Evolutionary conservation across 2,797 vertebrate genomes (phyloP).

Genomic region (Capromys pilorides): DNA sequence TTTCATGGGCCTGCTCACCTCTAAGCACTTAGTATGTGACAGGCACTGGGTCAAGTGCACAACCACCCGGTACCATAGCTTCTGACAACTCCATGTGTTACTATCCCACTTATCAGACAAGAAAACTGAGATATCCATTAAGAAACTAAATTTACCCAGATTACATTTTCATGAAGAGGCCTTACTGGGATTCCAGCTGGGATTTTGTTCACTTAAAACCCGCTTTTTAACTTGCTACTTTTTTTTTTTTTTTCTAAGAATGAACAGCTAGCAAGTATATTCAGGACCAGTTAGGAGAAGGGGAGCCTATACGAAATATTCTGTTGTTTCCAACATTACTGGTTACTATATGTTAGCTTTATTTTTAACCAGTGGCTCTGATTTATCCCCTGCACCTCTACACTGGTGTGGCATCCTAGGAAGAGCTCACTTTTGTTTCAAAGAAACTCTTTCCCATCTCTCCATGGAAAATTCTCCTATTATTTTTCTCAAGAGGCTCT

Average conservation of each 20-base stretch:
- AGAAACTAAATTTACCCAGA: background rate
- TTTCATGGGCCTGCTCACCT: background rate
- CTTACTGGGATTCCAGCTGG: background rate
- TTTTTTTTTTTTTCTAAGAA: background rate
- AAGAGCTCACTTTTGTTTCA: background rate
- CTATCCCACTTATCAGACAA: background rate
- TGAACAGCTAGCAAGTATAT: background rate
- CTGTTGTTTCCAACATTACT: slow-evolving; percentile 2
- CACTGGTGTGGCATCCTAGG: background rate
- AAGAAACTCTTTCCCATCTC: background rate
- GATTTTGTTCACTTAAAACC: slow-evolving; percentile 35
- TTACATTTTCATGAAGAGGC: background rate
- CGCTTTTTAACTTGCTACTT: background rate
- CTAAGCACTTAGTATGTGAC: background rate
- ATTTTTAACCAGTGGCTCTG: background rate
- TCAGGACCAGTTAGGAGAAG: background rate
- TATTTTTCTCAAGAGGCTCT: slow-evolving; percentile 12
- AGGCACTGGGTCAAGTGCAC: background rate
- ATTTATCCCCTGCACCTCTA: background rate
- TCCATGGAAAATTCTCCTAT: background rate
- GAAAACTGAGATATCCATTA: background rate
- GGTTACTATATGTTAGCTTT: background rate
- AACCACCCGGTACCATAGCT: background rate
- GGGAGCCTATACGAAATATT: background rate
- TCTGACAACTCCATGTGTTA: background rate